Base-by-base conservation (phyloP, 1,140 invertebrate species). In the Dryas iulia region DNA sequence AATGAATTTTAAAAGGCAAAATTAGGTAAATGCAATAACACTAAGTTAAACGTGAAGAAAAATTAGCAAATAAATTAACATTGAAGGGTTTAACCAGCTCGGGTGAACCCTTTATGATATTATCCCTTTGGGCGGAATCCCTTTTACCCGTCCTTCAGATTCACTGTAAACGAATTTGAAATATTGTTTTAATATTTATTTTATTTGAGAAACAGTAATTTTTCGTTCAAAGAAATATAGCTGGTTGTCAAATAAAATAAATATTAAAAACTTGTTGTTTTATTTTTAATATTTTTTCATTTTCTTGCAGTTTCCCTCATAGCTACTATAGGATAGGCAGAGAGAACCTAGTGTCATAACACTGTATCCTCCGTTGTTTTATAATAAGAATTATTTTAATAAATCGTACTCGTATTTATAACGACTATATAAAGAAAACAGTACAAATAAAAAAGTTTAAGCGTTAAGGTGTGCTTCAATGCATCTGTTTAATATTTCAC, bases 61-160 rank as follows among this genome's bases (percentile, higher is more conserved):
- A 84, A 89, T 89, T 86, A 86, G 82, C 74, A 81, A 82, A 78
- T 77, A 81, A 87, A 89, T 85, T 89, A 86, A 81, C 77, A 73
- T 76, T 86, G 86, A 87, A 81, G 71, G 82, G 83, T 83, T 87
- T 82, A 87, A 82, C 73, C 79, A 70, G 66, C 66, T 72, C 65
- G 59, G 66, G 74, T 67, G 74, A 82, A 78, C 79, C 82, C 76
- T 86, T 86, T 83, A 84, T 82, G 79, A 86, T 84, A 86, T 79
- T 78, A 83, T 81, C 76, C 79, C 79, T 72, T 68, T 68, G 75
- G 74, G 72, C 66, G 30, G 33, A 74, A 65, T 74, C 72, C 73
- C 74, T 73, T 39, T 39, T 24, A 47, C 72, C 75, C 69, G 66
- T 26, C 60, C 26, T 59, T 58, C 26, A 14, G 33, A 58, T 69